Conservation (phyloP, 2,113 vertebrate genomes). For the Lanius ludovicianus region DNA sequence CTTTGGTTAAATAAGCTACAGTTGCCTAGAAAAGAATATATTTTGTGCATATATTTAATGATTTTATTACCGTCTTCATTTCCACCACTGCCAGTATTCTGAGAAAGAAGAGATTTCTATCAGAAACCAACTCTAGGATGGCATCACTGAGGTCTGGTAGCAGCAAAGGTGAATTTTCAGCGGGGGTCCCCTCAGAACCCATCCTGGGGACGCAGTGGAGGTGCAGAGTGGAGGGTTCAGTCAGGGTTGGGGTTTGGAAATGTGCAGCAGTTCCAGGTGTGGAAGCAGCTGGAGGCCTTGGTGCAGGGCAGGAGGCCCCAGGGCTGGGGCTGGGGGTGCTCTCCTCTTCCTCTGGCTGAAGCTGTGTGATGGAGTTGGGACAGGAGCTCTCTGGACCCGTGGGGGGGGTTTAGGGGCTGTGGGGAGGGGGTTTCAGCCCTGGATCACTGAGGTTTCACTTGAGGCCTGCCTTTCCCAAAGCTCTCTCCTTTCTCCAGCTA, state of each 20-base stretch:
- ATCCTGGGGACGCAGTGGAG: accelerated
- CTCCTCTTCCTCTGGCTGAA: background rate
- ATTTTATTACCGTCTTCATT: background rate
- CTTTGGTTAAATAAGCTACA: background rate
- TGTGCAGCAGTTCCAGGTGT: background rate
- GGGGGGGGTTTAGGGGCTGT: background rate
- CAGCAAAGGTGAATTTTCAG: background rate
- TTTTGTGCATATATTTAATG: background rate
- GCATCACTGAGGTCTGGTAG: background rate
- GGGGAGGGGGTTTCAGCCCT: background rate
- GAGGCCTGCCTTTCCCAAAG: background rate
- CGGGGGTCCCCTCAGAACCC: too few species aligned
- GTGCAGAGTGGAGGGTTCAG: background rate
- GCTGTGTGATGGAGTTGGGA: background rate
- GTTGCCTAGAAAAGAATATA: background rate
- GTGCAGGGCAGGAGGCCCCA: background rate
- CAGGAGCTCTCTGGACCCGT: accelerated
- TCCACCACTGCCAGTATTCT: background rate
- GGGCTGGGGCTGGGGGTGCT: background rate
- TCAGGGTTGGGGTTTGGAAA: background rate
- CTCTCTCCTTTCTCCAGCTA: background rate
- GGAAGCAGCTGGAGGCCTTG: background rate
- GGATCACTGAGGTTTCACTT: background rate
- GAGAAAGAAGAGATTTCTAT: background rate
- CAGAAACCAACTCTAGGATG: background rate